Percentiles rank a stretch among this genome's conserved stretches.
Evolutionary conservation across 2,888 invertebrate species (phyloP).

Genomic region (Geotrupes spiniger): DNA sequence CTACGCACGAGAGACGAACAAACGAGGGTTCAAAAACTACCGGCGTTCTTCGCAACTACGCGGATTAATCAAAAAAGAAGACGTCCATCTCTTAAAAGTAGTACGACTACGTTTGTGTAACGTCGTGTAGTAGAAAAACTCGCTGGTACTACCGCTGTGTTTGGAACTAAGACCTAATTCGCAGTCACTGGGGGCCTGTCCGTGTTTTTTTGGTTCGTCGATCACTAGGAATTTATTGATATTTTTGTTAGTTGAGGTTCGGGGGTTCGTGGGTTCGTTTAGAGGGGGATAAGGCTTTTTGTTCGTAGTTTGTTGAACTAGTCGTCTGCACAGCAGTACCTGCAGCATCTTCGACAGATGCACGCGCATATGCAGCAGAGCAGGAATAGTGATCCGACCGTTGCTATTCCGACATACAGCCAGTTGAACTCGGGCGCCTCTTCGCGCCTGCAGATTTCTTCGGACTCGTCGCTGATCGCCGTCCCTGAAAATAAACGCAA

Average conservation of each 20-base stretch:
- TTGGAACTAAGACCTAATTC: conserved; percentile 3
- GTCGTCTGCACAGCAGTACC: conserved; percentile 36
- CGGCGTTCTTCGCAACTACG: too few species aligned
- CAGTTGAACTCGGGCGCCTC: conserved; percentile 43
- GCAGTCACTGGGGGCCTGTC: not conserved
- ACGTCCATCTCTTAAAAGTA: too few species aligned
- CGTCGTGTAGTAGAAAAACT: too few species aligned
- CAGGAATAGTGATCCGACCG: conserved; percentile 37
- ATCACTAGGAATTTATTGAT: conserved; percentile 5
- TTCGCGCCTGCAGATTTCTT: conserved; percentile 62
- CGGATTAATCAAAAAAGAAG: too few species aligned
- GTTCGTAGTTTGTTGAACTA: conserved; percentile 6
- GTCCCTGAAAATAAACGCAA: conserved; percentile 32
- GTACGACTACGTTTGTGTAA: too few species aligned
- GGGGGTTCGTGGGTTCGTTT: too few species aligned
- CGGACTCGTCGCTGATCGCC: conserved; percentile 67
- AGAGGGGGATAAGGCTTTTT: conserved; percentile 5
- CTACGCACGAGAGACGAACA: not conserved
- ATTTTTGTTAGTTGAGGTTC: not conserved
- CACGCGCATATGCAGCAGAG: conserved; percentile 46
- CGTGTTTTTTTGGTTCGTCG: not conserved
- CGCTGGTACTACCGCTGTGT: not conserved
- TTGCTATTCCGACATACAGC: conserved; percentile 43
- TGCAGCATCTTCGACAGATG: conserved; percentile 45
- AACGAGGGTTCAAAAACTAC: not conserved